Evolutionary conservation across 2,113 vertebrate genomes (phyloP), one percentile per base, ranked within the genome.

Genomic region (Lophotis ruficrista): DNA sequence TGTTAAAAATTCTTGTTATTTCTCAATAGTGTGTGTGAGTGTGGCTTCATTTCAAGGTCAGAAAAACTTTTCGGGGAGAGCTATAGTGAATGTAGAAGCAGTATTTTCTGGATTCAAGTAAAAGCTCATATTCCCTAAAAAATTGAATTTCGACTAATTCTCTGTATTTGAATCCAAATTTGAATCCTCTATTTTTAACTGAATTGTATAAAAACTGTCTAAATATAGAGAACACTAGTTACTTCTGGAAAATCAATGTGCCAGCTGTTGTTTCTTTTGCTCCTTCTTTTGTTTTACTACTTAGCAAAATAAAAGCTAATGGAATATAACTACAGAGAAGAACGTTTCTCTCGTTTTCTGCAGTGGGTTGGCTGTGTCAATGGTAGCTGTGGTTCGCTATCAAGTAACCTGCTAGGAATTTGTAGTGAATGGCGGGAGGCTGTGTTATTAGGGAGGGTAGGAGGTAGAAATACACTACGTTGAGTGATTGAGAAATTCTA

Each of bases 241-340:
- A 86, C 62, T 95, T 93, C 47, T 95, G 72, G 79, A 78, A 94
- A 71, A 35, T 24, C 16, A 77, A 15, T 45, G 10, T 68, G 65
- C 51, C 82, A 83, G 68, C 87, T 95, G 82, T 61, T 51, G 10
- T 50, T 92, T 82, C 38, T 95, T 80, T 50, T 85, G 53, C 68
- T 87, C 47, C 33, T 80, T 3, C 41, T 79, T 85, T 87, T 93
- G 69, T 93, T 90, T 70, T 73, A 85, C 56, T 87, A 20, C 41
- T 94, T 80, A 23, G 43, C 71, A 90, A 83, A 93, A 80, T 65
- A 90, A 90, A 95, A 86, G 30, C 76, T 90, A 11, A 24, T 82
- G 86, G 53, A 71, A 12, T 10, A 20, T 27, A 75, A 78, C 33
- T 30, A 2, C 24, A 53, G 76, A 53, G 76, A 77, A 60, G 75